phyloP scores from a whole-genome alignment of 2,888 invertebrate genomes.

The Thecocarcelia acutangulata region DNA sequence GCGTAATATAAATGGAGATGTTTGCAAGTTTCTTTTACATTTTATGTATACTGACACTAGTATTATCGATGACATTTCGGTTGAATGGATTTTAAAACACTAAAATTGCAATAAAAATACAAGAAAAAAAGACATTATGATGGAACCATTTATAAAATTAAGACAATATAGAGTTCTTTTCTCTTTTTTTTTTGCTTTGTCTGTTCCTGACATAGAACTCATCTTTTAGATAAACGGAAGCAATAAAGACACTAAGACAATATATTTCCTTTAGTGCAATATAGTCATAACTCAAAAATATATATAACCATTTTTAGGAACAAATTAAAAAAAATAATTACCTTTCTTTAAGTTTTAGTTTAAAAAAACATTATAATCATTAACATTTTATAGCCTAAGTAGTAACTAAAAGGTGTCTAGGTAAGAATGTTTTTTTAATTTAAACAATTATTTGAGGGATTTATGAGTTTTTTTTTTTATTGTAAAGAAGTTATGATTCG shows the following conservation, averaged over 20 bases:
- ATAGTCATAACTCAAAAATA: not conserved
- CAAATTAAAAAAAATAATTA: too few relatives aligned
- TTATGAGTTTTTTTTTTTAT: too few relatives aligned
- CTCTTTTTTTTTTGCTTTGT: not conserved
- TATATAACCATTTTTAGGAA: too few relatives aligned
- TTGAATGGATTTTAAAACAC: slow-evolving; percentile 64
- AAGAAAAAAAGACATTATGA: slow-evolving; percentile 2
- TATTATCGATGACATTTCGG: slow-evolving; percentile 66
- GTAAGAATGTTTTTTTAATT: too few relatives aligned
- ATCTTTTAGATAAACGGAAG: not conserved
- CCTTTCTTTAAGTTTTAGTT: too few relatives aligned
- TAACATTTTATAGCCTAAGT: too few relatives aligned
- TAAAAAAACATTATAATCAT: too few relatives aligned
- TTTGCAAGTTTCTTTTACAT: slow-evolving; percentile 20
- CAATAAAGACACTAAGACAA: slow-evolving; percentile 39
- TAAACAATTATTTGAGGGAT: too few relatives aligned
- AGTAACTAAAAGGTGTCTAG: too few relatives aligned
- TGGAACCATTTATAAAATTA: slow-evolving; percentile 32
- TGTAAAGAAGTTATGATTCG: too few relatives aligned
- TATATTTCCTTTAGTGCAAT: not conserved
- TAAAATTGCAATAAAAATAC: slow-evolving; percentile 50
- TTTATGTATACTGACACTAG: slow-evolving; percentile 42
- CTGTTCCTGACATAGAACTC: not conserved
- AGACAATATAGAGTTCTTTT: slow-evolving; percentile 37
- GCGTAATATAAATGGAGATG: slow-evolving; percentile 13